phyloP scores from a whole-genome alignment of 2,888 invertebrate species.

The Taenaris catops region DNA sequence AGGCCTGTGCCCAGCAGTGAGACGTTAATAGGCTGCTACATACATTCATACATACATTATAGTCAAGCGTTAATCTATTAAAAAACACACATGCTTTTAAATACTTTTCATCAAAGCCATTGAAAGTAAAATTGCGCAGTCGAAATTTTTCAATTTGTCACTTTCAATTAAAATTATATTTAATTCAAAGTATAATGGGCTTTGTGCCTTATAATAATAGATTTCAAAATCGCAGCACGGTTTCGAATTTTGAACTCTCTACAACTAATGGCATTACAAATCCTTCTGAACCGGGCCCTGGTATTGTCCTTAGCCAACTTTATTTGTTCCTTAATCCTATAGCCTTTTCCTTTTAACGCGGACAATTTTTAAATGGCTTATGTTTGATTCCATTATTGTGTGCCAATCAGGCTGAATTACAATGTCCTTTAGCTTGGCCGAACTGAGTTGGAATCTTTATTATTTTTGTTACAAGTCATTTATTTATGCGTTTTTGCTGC shows the following conservation, averaged over 20 bases:
- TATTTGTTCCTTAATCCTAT: conserved; percentile 44
- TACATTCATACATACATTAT: no score
- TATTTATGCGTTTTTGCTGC: conserved; percentile 60
- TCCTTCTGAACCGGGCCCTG: conserved; percentile 59
- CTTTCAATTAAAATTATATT: no score
- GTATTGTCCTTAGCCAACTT: conserved; percentile 65
- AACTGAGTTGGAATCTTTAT: conserved; percentile 64
- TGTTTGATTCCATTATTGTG: conserved; percentile 79
- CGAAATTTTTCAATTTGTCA: no score
- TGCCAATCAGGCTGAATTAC: conserved; percentile 79
- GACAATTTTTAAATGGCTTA: conserved; percentile 77
- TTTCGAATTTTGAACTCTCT: background rate
- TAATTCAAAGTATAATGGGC: no score
- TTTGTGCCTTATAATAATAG: no score
- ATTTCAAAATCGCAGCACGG: no score
- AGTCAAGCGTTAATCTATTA: no score
- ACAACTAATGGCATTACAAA: conserved; percentile 71
- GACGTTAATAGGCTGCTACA: no score
- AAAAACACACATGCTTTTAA: no score
- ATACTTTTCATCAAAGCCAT: no score
- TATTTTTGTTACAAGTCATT: conserved; percentile 69
- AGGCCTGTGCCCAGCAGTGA: no score
- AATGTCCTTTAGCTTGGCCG: conserved; percentile 74
- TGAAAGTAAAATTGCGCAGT: no score
- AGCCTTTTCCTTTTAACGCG: conserved; percentile 70